Percentiles rank a stretch among this genome's conserved stretches.
phyloP scores from a whole-genome alignment of 2,888 invertebrate species.

The Drosophila melanosoma region DNA sequence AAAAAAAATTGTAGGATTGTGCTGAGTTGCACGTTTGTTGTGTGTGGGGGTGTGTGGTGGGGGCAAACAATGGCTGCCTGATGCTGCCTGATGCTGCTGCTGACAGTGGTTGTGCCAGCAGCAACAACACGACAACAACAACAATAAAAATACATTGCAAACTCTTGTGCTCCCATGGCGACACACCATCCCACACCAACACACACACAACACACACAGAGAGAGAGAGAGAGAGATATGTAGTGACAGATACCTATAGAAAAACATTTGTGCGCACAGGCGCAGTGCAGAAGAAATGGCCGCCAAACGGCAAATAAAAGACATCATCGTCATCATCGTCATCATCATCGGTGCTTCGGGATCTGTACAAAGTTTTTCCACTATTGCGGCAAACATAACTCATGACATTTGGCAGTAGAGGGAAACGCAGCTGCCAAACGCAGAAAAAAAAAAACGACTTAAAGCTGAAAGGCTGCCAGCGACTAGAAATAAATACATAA shows the following conservation, averaged over 20 bases:
- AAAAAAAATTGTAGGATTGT: conserved; percentile 2
- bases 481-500: conserved; percentile 62
- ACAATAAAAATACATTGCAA: conserved; percentile 49
- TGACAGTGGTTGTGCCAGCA: conserved; percentile 70
- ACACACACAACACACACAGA: conserved; percentile 15
- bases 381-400: conserved; percentile 69
- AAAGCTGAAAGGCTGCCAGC: conserved; percentile 59
- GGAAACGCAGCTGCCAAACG: conserved; percentile 71
- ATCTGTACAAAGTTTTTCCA: conserved; percentile 53
- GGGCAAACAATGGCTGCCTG: conserved; percentile 74
- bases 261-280: conserved; percentile 71
- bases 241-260: conserved; percentile 38
- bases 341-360: conserved; percentile 33
- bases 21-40: conserved; percentile 34
- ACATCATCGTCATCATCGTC: conserved; percentile 42
- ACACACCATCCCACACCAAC: conserved; percentile 42
- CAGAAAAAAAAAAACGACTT: conserved; percentile 26
- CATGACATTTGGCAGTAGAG: conserved; percentile 75
- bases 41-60: conserved; percentile 56
- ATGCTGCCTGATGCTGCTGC: conserved; percentile 62
- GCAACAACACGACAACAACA: conserved; percentile 38
- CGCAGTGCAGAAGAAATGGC: conserved; percentile 75
- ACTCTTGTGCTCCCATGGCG: conserved; percentile 71
- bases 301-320: conserved; percentile 62
- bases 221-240: conserved; percentile 17